Percentiles rank a stretch among this genome's conserved stretches.
Conservation (phyloP, 2,888 invertebrate species). For the Macropis europaea region DNA sequence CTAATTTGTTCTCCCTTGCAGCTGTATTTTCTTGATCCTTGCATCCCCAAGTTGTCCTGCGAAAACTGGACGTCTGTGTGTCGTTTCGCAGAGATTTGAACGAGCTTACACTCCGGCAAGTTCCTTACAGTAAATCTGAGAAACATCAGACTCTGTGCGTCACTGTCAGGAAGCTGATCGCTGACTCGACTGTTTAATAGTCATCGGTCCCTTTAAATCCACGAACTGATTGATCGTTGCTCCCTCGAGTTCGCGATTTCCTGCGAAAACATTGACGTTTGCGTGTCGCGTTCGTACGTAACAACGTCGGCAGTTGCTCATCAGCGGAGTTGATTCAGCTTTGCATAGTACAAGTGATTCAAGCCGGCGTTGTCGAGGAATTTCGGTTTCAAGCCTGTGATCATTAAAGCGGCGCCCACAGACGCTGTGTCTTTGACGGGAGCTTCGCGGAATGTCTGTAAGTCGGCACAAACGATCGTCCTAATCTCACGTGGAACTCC, state of each 20-base stretch:
- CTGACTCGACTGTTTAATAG: too few species aligned
- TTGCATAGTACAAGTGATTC: conserved; percentile 40
- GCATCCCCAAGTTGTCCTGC: too few species aligned
- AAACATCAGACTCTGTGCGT: too few species aligned
- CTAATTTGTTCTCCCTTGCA: too few species aligned
- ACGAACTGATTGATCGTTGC: conserved; percentile 26
- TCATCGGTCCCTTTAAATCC: background rate
- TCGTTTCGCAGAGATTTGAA: too few species aligned
- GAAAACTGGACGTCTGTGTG: too few species aligned
- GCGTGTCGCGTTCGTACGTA: conserved; percentile 27
- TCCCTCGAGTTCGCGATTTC: conserved; percentile 20
- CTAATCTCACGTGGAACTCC: conserved; percentile 43
- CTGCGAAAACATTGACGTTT: conserved; percentile 32
- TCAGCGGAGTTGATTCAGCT: conserved; percentile 41
- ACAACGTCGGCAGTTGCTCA: conserved; percentile 46
- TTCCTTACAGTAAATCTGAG: too few species aligned
- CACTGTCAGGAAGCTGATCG: too few species aligned
- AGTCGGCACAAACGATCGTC: conserved; percentile 47
- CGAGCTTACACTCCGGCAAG: too few species aligned
- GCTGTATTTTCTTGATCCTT: too few species aligned
- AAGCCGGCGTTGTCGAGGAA: conserved; percentile 38
- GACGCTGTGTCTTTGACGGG: conserved; percentile 32
- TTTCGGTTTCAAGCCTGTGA: conserved; percentile 47
- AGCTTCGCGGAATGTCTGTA: conserved; percentile 26
- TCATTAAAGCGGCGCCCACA: conserved; percentile 27